Conservation (phyloP, 2,888 invertebrate species). For the Leptinotarsa peninsularis region DNA sequence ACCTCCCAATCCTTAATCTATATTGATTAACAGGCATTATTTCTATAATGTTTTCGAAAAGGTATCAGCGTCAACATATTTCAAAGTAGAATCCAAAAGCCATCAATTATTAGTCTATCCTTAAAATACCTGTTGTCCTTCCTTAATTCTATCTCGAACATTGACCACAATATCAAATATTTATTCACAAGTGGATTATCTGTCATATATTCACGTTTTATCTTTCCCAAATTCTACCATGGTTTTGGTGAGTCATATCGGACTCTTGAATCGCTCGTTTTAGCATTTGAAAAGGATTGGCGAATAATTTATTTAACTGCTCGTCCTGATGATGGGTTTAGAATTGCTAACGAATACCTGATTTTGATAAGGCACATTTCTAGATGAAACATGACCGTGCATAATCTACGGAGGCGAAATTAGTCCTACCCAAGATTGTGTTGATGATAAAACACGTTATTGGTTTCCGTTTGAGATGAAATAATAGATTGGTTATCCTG, state of each 20-base stretch:
- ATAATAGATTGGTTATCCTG: constrained; percentile 13
- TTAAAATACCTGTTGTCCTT: not conserved
- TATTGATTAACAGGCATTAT: too few species aligned
- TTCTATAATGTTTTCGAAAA: too few species aligned
- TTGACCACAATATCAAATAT: not conserved
- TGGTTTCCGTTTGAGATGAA: constrained; percentile 19
- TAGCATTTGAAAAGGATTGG: constrained; percentile 7
- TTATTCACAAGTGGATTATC: not conserved
- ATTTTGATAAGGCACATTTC: constrained; percentile 20
- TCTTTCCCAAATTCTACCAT: not conserved
- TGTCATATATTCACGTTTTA: not conserved
- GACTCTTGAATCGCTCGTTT: not conserved
- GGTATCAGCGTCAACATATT: too few species aligned
- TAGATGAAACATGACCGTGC: constrained; percentile 16
- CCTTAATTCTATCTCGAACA: not conserved
- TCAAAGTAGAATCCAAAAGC: not conserved
- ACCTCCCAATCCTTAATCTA: too few species aligned
- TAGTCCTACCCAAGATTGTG: constrained; percentile 6
- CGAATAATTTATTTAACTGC: constrained; percentile 4
- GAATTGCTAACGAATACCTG: constrained; percentile 19
- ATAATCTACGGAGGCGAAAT: constrained; percentile 17
- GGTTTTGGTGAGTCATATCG: not conserved
- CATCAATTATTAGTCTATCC: not conserved
- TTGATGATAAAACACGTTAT: constrained; percentile 12
- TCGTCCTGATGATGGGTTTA: constrained; percentile 8